Percentiles rank a stretch among this genome's conserved stretches.
These are phyloP conservation scores for Pocillopora grandis DNA, from an alignment of 92 coral and sea anemone genomes.

Conservation along the genomic window DNA sequence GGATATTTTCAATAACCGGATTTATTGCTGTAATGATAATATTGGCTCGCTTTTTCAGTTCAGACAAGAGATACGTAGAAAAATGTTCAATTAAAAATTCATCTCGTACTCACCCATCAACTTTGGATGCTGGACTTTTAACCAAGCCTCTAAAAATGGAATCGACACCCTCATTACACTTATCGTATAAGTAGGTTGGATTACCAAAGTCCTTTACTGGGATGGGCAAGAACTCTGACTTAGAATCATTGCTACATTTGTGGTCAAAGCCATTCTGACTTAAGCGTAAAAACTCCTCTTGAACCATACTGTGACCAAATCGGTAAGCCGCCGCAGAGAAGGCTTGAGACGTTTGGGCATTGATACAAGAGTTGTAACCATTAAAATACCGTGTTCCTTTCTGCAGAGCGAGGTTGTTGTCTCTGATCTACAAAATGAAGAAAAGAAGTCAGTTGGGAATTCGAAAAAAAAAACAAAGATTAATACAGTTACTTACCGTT, in stretches of 20 bases:
- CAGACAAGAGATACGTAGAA: background rate
- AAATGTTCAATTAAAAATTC: too few species aligned
- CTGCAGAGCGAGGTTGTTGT: background rate
- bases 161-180: background rate
- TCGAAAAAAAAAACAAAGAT: too few species aligned
- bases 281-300: constrained; percentile 39
- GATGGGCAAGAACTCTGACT: too few species aligned
- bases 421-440: background rate
- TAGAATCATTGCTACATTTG: background rate
- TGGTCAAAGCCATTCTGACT: background rate
- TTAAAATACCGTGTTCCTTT: constrained; percentile 21
- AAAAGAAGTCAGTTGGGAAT: too few species aligned
- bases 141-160: constrained; percentile 2
- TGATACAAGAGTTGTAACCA: constrained; percentile 40
- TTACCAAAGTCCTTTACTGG: background rate
- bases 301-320: constrained; percentile 64
- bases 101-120: constrained; percentile 7
- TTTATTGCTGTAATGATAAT: too few species aligned
- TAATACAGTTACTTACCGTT: constrained; percentile 7
- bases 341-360: constrained; percentile 47
- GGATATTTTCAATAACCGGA: too few species aligned
- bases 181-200: constrained; percentile 5
- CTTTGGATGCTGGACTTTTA: background rate
- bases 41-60: too few species aligned
- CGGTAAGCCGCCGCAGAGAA: constrained; percentile 74